Evolutionary conservation across 2,888 invertebrate genomes (phyloP).

Genomic region (Thymelicus sylvestris): DNA sequence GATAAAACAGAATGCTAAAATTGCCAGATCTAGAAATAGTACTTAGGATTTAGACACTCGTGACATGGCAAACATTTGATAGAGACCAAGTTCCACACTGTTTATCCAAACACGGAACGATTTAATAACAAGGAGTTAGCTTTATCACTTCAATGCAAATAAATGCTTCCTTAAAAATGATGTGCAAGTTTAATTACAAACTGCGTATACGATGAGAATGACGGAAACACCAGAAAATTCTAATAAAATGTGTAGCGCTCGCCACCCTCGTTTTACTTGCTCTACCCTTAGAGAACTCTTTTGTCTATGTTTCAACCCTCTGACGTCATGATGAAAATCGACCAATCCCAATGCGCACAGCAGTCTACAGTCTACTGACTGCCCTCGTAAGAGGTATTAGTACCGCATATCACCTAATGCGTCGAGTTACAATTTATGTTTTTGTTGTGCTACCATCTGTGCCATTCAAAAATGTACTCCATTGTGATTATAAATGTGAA

Average conservation of each 20-base stretch:
- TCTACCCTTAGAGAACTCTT: constrained; percentile 62
- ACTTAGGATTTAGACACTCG: too few relatives aligned
- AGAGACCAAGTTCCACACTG: too few relatives aligned
- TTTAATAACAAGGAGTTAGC: too few relatives aligned
- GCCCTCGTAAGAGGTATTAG: constrained; percentile 70
- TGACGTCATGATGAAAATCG: constrained; percentile 86
- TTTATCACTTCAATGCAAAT: too few relatives aligned
- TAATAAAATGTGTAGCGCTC: constrained; percentile 26
- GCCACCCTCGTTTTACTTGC: constrained; percentile 50
- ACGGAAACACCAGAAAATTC: constrained; percentile 21
- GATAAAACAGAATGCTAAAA: too few relatives aligned
- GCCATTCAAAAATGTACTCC: constrained; percentile 64
- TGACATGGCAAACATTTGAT: too few relatives aligned
- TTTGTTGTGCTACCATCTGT: constrained; percentile 73
- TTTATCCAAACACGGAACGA: too few relatives aligned
- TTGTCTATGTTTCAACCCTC: constrained; percentile 83
- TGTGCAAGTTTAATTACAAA: too few relatives aligned
- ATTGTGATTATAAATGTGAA: constrained; percentile 72
- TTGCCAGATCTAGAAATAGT: too few relatives aligned
- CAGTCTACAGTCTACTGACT: constrained; percentile 71
- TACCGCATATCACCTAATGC: constrained; percentile 68
- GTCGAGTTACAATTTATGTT: constrained; percentile 68
- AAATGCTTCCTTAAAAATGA: too few relatives aligned
- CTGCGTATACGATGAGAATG: neutral
- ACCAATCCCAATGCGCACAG: constrained; percentile 85